Percentiles rank a stretch among this genome's conserved stretches.
Evolutionary conservation across 2,797 vertebrate species (phyloP).

Genomic region (Octomys mimax): DNA sequence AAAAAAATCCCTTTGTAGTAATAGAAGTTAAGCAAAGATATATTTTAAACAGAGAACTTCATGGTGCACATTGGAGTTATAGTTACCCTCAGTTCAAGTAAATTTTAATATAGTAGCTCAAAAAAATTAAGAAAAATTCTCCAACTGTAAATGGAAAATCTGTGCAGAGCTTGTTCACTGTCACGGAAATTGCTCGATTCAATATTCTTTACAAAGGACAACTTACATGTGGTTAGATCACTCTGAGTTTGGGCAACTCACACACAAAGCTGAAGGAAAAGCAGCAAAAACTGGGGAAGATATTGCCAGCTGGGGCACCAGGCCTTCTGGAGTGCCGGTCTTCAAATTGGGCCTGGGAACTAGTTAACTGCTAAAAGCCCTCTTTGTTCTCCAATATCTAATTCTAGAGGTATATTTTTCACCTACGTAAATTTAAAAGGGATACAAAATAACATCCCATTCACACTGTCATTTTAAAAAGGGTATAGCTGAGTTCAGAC

Average conservation of each 20-base stretch:
- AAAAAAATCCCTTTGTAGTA: slow-evolving; percentile 42
- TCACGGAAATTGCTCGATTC: slow-evolving; percentile 40
- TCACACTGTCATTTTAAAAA: slow-evolving; percentile 26
- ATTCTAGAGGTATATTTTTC: not conserved
- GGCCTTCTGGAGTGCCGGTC: not conserved
- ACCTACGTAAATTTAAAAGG: slow-evolving; percentile 8
- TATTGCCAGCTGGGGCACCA: not conserved
- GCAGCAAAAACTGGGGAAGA: not conserved
- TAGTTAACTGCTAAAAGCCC: not conserved
- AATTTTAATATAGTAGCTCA: slow-evolving; percentile 69
- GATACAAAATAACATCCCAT: slow-evolving; percentile 33
- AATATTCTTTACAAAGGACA: slow-evolving; percentile 60
- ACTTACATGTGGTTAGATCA: slow-evolving; percentile 1
- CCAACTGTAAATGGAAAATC: slow-evolving; percentile 57
- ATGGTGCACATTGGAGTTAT: slow-evolving; percentile 53
- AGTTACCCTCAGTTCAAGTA: slow-evolving; percentile 65
- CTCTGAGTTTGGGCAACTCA: not conserved
- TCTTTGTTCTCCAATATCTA: not conserved
- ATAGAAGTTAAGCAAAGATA: slow-evolving; percentile 68
- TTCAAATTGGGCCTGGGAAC: not conserved
- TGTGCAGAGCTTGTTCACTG: slow-evolving; percentile 54
- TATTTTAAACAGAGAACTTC: slow-evolving; percentile 70
- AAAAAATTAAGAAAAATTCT: slow-evolving; percentile 37
- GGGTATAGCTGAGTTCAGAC: slow-evolving; percentile 30
- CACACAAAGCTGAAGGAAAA: slow-evolving; percentile 13